These are phyloP conservation scores for Anneissia japonica DNA, from an alignment of 35 echinoderm and acorn worm genomes.

Conservation along the genomic window DNA sequence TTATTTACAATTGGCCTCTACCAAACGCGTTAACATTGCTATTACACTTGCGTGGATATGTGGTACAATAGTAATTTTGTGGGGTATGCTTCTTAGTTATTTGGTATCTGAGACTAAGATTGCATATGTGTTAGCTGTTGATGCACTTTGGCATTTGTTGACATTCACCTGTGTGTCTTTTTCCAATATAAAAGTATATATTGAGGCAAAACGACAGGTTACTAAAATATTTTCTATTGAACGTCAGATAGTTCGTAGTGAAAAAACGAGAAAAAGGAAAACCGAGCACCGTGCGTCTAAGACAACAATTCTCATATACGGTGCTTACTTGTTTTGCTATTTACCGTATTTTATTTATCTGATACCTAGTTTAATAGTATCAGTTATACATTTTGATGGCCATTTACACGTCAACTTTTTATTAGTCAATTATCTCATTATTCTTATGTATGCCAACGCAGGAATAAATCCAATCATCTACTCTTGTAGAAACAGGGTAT, in stretches of 20 bases:
- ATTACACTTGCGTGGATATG: too few species aligned
- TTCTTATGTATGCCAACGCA: background rate
- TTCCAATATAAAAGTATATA: background rate
- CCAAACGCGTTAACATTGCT: too few species aligned
- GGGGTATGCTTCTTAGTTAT: background rate
- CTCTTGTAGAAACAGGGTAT: background rate
- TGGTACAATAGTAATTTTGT: background rate
- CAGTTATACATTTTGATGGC: background rate
- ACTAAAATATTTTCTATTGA: too few species aligned
- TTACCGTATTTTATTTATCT: background rate
- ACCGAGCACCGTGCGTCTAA: background rate
- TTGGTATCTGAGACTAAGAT: too few species aligned
- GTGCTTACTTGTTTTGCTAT: background rate
- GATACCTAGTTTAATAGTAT: background rate
- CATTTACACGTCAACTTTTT: background rate
- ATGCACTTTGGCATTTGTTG: too few species aligned
- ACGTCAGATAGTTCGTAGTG: too few species aligned
- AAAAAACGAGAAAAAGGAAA: too few species aligned
- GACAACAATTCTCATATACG: background rate
- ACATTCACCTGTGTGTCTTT: background rate
- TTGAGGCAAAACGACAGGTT: background rate
- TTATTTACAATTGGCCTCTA: too few species aligned
- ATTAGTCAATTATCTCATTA: too few species aligned
- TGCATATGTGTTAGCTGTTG: too few species aligned
- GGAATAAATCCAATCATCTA: background rate